These are phyloP conservation scores for Eulemur rubriventer DNA, from an alignment of 2,797 vertebrate species.

Conservation along the genomic window DNA sequence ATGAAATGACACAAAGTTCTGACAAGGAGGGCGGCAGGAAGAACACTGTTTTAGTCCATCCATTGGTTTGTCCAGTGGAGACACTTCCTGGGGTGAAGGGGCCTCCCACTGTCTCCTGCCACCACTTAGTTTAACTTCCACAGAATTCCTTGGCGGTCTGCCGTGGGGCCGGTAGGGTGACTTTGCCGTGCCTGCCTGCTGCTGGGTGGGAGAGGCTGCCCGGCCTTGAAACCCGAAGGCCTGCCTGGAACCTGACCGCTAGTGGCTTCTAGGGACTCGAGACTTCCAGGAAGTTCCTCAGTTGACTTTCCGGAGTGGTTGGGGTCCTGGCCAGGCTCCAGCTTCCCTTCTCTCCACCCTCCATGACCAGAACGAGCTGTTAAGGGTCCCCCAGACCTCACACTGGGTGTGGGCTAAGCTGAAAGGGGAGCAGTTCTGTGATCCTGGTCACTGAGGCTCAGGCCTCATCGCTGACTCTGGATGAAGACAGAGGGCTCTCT, in stretches of 20 bases:
- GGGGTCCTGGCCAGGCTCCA: neutral
- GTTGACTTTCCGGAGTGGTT: neutral
- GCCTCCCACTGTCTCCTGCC: fast-evolving
- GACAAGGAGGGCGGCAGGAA: neutral
- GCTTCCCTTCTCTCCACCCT: neutral
- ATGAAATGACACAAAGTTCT: neutral
- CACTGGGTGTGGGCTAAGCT: neutral
- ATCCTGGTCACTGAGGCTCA: neutral
- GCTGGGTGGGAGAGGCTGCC: neutral
- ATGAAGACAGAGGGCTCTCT: neutral
- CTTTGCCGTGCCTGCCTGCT: neutral
- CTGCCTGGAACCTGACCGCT: neutral
- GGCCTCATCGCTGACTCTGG: neutral
- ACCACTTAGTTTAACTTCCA: neutral
- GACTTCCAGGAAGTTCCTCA: neutral
- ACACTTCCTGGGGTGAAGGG: fast-evolving
- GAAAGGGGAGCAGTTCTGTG: neutral
- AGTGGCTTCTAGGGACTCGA: neutral
- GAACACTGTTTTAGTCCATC: neutral
- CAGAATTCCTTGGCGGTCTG: neutral
- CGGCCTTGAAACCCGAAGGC: neutral
- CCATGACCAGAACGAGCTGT: neutral
- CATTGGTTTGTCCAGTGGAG: neutral
- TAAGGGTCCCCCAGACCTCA: neutral
- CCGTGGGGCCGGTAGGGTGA: neutral